These are phyloP conservation scores for Coelinius sp. DNA, from an alignment of 2,888 invertebrate genomes.

Conservation along the genomic window DNA sequence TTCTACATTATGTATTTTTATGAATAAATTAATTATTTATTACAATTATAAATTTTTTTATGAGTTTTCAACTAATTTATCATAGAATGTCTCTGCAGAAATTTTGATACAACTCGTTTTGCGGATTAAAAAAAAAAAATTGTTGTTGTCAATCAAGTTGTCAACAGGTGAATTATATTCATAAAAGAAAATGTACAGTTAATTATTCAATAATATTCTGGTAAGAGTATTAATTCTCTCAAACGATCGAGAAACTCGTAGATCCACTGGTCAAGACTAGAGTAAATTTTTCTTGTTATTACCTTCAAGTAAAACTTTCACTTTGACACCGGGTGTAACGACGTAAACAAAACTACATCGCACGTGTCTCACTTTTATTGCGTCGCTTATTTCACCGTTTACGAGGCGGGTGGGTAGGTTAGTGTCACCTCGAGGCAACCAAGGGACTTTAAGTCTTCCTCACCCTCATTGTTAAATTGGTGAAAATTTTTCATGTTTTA, in stretches of 20 bases:
- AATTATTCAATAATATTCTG: background rate
- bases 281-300: background rate
- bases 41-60: too few relatives aligned
- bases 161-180: background rate
- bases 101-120: too few relatives aligned
- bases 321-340: slow-evolving; percentile 41
- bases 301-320: slow-evolving; percentile 9
- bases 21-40: background rate
- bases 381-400: slow-evolving; percentile 48
- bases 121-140: too few relatives aligned
- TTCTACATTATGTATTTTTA: background rate
- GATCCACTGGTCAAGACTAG: background rate
- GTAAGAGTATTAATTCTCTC: background rate
- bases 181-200: background rate
- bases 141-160: too few relatives aligned
- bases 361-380: slow-evolving; percentile 50
- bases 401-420: slow-evolving; percentile 37
- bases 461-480: background rate
- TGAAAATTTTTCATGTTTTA: background rate
- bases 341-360: slow-evolving; percentile 50
- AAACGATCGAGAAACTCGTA: background rate
- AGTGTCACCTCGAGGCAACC: slow-evolving; percentile 6
- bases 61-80: too few relatives aligned
- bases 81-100: too few relatives aligned
- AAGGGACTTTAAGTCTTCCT: background rate